Evolutionary conservation across 2,113 vertebrate species (phyloP).

Genomic region (Cebus imitator): DNA sequence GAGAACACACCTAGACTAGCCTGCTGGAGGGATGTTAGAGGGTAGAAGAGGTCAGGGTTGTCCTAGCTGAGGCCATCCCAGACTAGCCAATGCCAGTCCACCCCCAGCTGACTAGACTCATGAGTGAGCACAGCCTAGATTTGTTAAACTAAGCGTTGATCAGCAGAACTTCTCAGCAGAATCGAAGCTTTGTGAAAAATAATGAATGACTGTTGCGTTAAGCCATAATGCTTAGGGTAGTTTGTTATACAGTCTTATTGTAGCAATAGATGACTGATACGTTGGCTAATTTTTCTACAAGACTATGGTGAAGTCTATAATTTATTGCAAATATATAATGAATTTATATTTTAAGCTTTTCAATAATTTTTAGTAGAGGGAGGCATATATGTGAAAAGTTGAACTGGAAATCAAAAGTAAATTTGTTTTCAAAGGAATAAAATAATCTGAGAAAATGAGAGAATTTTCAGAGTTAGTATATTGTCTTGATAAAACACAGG

Average conservation of each 20-base stretch:
- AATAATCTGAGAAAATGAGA: background rate
- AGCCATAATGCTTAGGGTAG: background rate
- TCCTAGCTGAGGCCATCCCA: background rate
- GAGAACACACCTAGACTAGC: background rate
- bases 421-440: conserved; percentile 20
- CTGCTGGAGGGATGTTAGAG: background rate
- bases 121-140: background rate
- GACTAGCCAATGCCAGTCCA: background rate
- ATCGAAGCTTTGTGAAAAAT: background rate
- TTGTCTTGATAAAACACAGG: background rate
- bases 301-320: background rate
- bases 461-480: background rate
- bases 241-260: background rate
- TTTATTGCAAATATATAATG: background rate
- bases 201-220: background rate
- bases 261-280: background rate
- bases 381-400: background rate
- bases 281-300: background rate
- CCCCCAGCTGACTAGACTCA: background rate
- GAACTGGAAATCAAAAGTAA: background rate
- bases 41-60: background rate
- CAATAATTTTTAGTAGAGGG: background rate
- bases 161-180: background rate
- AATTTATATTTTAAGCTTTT: conserved; percentile 14
- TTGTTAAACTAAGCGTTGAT: background rate